Base-by-base conservation (phyloP, 2,888 invertebrate genomes). In the Cyclophora albipunctata region DNA sequence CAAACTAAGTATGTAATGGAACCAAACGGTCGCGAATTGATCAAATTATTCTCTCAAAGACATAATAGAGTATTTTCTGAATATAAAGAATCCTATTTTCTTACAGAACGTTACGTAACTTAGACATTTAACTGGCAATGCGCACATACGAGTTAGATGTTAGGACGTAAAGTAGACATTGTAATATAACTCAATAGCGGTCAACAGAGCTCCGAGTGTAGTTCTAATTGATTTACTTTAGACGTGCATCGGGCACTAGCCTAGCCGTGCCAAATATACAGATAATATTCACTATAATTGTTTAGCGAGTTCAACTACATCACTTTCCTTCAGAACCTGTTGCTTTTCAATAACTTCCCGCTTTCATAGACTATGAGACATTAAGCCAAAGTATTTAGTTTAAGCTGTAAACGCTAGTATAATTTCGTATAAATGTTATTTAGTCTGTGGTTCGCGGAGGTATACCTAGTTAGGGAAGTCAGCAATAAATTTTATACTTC, bases 401-500 rank as follows among this genome's bases (percentile, higher is more conserved):
- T 59, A 52, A 60, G 60, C 52, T 58, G 54, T 62, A 57, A 61
- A 54, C 57, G 57, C 55, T 64, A 62, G 57, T 63, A 57, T 67
- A 59, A 67, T 68, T 70, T 63, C 55, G 5, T 59, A 51, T 20
- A 58, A 52, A 67, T 57, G 64, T 63, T 59, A 66, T 62, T 68
- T 55, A 52, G 52, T 45, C 47, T 68, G 66, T 69, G 66, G 65
- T 67, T 72, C 66, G 73, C 66, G 66, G 67, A 68, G 56, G 66
- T 71, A 37, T 37, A 74, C 65, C 71, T 86, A 87, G 83, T 83
- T 86, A 88, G 82, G 79, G 76, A 79, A 78, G 78, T 82, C 86
- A 87, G 88, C 88, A 88, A 88, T 88, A 88, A 86, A 81, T 87
- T 87, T 85, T 81, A 87, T 86, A 87, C 86, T 87, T 88, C 87